Conservation (phyloP, 2,113 vertebrate species). For the Plecotus auritus region DNA sequence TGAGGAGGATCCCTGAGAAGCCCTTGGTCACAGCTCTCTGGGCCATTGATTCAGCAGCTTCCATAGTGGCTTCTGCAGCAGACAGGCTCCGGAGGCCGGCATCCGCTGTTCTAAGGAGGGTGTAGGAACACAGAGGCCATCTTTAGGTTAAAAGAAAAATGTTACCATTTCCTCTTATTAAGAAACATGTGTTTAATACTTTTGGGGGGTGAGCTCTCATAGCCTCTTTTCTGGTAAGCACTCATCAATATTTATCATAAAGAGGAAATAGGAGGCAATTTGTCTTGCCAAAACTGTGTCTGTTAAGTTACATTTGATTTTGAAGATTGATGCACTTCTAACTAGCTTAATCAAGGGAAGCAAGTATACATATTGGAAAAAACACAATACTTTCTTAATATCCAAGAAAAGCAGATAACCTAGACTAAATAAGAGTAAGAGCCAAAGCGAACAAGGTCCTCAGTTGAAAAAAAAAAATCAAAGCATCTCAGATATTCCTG, state of each 20-base stretch:
- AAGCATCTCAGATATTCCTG: neutral
- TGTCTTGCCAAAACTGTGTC: neutral
- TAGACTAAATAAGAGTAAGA: neutral
- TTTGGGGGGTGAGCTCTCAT: neutral
- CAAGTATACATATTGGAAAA: neutral
- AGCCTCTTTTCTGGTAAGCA: neutral
- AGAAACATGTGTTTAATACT: too few species aligned
- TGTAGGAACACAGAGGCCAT: neutral
- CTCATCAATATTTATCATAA: neutral
- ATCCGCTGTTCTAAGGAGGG: neutral
- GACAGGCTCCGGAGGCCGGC: neutral
- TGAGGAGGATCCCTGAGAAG: neutral
- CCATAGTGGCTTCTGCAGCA: neutral
- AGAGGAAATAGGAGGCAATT: neutral
- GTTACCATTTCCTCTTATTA: neutral
- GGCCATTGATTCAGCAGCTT: constrained; percentile 11
- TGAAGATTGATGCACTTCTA: neutral
- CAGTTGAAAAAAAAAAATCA: neutral
- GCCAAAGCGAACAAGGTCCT: neutral
- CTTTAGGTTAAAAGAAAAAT: neutral
- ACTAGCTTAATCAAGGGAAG: neutral
- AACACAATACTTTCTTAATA: neutral
- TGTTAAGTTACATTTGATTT: neutral
- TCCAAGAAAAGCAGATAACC: neutral
- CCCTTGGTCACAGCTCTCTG: constrained; percentile 11